phyloP scores from a whole-genome alignment of 2,797 vertebrate species.

The Poecile montanus region DNA sequence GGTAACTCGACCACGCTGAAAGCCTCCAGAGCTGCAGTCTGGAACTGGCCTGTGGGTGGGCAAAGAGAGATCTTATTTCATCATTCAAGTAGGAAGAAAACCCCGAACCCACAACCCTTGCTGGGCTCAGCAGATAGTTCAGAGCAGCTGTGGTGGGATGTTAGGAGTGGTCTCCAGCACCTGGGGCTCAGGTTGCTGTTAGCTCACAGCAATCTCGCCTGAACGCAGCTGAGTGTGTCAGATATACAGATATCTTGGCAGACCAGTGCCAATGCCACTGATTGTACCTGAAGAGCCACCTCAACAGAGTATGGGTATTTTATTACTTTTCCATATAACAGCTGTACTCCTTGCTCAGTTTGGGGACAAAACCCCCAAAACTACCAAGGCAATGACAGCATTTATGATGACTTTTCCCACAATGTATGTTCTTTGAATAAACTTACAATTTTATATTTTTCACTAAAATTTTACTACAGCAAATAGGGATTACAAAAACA shows the following conservation, averaged over 20 bases:
- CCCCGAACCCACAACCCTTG: background rate
- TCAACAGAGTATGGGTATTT: background rate
- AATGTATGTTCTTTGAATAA: background rate
- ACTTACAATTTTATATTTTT: background rate
- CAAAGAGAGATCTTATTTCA: background rate
- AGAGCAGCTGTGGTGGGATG: background rate
- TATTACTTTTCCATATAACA: background rate
- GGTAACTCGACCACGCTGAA: slow-evolving; percentile 86
- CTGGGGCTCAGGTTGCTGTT: background rate
- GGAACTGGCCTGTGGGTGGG: slow-evolving; percentile 83
- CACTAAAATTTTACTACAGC: background rate
- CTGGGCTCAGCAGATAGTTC: background rate
- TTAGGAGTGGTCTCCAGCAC: background rate
- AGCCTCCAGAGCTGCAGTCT: slow-evolving; percentile 76
- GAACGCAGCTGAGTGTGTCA: background rate
- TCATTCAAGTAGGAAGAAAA: background rate
- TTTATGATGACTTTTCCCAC: background rate
- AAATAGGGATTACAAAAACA: background rate
- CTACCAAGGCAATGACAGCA: background rate
- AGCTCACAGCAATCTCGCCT: background rate
- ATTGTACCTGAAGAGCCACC: background rate
- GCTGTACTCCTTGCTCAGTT: background rate
- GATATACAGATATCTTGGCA: background rate
- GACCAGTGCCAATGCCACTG: background rate
- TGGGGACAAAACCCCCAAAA: background rate